These are phyloP conservation scores for Cheilosia vulpina DNA, from an alignment of 2,888 invertebrate genomes.

Conservation along the genomic window DNA sequence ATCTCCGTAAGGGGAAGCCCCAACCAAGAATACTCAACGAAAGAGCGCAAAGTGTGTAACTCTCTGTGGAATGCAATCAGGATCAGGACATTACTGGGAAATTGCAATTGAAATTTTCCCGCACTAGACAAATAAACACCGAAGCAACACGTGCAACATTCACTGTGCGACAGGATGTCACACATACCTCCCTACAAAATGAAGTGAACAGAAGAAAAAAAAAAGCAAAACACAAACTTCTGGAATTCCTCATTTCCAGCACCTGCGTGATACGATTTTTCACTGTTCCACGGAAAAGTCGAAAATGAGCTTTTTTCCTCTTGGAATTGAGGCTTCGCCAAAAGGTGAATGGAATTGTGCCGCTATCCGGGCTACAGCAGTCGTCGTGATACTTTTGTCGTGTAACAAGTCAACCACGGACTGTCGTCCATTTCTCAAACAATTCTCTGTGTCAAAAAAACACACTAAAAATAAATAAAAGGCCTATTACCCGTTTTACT, in stretches of 20 bases:
- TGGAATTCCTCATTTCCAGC: conserved; percentile 43
- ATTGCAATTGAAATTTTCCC: conserved; percentile 33
- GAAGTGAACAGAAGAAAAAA: no score
- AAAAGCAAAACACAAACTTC: background rate
- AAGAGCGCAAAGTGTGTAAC: background rate
- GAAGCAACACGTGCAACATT: conserved; percentile 74
- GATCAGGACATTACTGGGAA: conserved; percentile 40
- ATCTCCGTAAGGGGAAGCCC: conserved; percentile 29
- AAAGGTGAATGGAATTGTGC: conserved; percentile 74
- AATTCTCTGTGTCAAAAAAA: conserved; percentile 5
- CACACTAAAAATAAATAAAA: conserved; percentile 10
- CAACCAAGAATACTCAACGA: conserved; percentile 28
- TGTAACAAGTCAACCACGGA: conserved; percentile 73
- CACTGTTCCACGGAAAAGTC: conserved; percentile 34
- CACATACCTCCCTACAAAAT: background rate
- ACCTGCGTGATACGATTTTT: conserved; percentile 20
- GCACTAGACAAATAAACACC: conserved; percentile 53
- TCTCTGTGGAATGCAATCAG: conserved; percentile 31
- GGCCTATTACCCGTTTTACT: conserved; percentile 22
- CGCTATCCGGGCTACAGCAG: conserved; percentile 72
- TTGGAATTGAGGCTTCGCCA: conserved; percentile 60
- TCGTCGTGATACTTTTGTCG: conserved; percentile 73
- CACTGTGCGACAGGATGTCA: conserved; percentile 2
- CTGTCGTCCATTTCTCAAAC: conserved; percentile 36
- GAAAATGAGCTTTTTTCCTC: conserved; percentile 48